These are phyloP conservation scores for Rotaria magnacalcarata DNA, from an alignment of 2,888 invertebrate genomes.

Conservation along the genomic window DNA sequence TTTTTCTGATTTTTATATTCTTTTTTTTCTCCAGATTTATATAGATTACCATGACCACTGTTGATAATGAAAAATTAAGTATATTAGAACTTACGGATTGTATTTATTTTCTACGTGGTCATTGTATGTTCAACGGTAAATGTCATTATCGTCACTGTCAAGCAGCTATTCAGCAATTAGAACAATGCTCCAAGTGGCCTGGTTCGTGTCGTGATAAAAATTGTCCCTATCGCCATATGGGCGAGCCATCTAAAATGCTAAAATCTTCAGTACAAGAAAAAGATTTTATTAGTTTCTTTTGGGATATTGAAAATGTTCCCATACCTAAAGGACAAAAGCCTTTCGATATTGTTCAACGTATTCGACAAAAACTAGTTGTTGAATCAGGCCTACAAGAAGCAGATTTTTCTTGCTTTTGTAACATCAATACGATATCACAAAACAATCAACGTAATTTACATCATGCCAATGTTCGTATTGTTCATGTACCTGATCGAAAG, in stretches of 20 bases:
- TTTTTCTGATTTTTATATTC: too few species aligned
- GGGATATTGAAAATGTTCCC: constrained; percentile 4
- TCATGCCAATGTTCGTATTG: not conserved
- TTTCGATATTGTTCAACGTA: constrained; percentile 1
- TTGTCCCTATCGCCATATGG: not conserved
- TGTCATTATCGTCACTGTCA: not conserved
- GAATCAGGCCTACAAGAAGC: not conserved
- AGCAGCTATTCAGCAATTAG: not conserved
- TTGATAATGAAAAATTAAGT: too few species aligned
- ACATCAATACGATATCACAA: not conserved
- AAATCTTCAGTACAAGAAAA: not conserved
- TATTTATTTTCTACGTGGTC: not conserved
- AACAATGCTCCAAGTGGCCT: not conserved
- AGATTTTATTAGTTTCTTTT: not conserved
- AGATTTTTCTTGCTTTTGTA: not conserved
- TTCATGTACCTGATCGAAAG: constrained; percentile 7
- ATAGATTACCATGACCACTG: too few species aligned
- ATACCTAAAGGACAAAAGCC: not conserved
- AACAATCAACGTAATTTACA: not conserved
- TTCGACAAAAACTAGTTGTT: not conserved
- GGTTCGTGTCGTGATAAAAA: not conserved
- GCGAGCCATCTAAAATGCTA: not conserved
- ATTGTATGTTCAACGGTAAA: not conserved
- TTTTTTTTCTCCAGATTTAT: too few species aligned
- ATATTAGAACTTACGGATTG: not conserved